Conservation (phyloP, 37 sponge, comb jelly and placozoan genomes). For the Tethya wilhelma region DNA sequence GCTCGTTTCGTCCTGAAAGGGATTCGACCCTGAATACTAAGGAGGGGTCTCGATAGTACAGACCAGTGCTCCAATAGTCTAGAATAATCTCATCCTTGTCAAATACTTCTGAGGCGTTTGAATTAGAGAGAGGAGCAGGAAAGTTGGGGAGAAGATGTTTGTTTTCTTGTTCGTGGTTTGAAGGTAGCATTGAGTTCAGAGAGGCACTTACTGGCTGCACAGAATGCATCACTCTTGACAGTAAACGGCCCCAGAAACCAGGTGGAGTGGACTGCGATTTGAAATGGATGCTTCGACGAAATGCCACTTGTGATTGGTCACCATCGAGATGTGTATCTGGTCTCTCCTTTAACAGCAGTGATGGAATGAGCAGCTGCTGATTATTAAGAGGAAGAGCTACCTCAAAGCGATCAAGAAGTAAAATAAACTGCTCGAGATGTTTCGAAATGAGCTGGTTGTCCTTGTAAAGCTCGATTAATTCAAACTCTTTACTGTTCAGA, state of each 20-base stretch:
- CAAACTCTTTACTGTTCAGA: conserved; percentile 5
- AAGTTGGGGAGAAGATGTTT: neutral
- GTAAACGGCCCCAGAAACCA: conserved; percentile 71
- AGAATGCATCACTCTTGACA: conserved; percentile 40
- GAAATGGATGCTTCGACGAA: too few species aligned
- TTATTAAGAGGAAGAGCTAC: conserved; percentile 55
- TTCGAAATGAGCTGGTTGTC: conserved; percentile 40
- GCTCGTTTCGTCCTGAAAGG: neutral
- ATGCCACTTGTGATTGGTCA: conserved; percentile 1
- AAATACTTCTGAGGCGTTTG: too few species aligned
- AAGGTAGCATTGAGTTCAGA: neutral
- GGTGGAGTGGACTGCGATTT: conserved; percentile 52
- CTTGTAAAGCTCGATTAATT: conserved; percentile 12
- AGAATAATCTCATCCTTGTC: neutral
- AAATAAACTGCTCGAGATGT: conserved; percentile 43
- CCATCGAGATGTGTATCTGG: conserved; percentile 16
- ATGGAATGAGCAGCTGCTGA: conserved; percentile 57
- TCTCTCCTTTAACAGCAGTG: conserved; percentile 49
- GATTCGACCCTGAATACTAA: conserved; percentile 47
- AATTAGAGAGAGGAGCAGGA: neutral
- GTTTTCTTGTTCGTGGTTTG: neutral
- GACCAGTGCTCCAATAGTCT: conserved; percentile 56
- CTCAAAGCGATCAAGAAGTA: conserved; percentile 61
- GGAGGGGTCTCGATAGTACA: conserved; percentile 39
- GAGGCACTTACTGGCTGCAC: neutral